Base-by-base conservation (phyloP, 1,140 invertebrate species). In the Zeugodacus cucurbitae region DNA sequence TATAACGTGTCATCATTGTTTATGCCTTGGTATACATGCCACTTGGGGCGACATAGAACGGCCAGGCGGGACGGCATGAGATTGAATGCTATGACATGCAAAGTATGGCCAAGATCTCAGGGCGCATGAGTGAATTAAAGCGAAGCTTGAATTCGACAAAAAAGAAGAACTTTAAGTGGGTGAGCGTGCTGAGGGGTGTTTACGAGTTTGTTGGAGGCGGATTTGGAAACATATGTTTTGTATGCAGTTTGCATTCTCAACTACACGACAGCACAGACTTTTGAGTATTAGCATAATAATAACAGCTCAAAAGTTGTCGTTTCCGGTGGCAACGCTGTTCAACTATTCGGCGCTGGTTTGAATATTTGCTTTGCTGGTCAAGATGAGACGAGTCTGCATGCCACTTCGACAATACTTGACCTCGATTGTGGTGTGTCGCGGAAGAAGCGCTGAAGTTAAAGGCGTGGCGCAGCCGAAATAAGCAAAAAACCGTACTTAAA, bases 1-100 rank as follows among this genome's bases (percentile, higher is more conserved):
- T 86, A 86, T 86, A 86, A 86, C 85, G 85, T 86, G 85, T 86
- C 85, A 86, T 86, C 85, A 86, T 86, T 86, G 57, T 86, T 86
- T 86, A 37, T 86, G 58, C 85, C 37, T 86, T 86, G 59, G 85
- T 86, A 48, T 48, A 41, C 74, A 41, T 41, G 37, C 74, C 37
- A 82, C 74, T 82, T 82, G 41, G 44, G 74, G n/a, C 74, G 74
- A 10, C 26, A 82, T 48, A 14, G 74, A 26, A n/a, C 41, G 74
- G 41, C 44, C 44, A 2, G n/a, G 11, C 26, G 37, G 74, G 41
- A 44, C 22, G 74, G 41, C 5, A 10, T 14, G 74, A n/a, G 22
- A 54, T 48, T 54, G 74, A 11, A 48, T 54, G 41, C 41, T 48
- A 82, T 48, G 41, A 41, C n/a, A 82, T 82, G 74, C 37, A 82